Base-by-base conservation (phyloP, 2,113 vertebrate genomes). In the Plectropomus leopardus region DNA sequence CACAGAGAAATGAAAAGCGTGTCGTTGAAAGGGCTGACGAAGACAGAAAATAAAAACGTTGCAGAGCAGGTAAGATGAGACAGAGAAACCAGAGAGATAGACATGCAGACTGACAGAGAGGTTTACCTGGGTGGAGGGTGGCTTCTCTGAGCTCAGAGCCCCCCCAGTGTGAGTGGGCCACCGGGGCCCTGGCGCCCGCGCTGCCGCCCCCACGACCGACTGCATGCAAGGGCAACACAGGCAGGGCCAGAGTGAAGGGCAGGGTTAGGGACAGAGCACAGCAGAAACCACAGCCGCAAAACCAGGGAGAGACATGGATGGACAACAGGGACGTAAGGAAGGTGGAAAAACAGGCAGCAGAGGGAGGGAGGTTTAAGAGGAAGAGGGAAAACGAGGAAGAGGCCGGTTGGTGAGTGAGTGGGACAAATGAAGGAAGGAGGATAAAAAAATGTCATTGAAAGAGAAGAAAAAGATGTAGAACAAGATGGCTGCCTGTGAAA, bases 141-240 rank as follows among this genome's bases (percentile, higher is more conserved):
- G 83, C 82, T 80, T 89, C 86, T 87, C 87, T 91, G 89, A 83
- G 85, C 84, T 91, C 90, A 89, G 79, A 86, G 73, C 85, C 86
- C 89, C 89, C 91, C 63, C 87, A 64, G 84, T 28, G 82, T 54
- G 89, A 82, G 61, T 45, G 74, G 80, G 69, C 80, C 79, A 28
- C 74, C 85, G 3, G 74, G 78, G 71, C 81, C 80, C 80, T 36
- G 85, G 68, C 53, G 53, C 85, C 89, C 86, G 77, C 77, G 73
- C 85, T 36, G 84, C 86, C 67, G 50, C 80, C 84, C 84, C 80
- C 77, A 63, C 32, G 67, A 83, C 89, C 58, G 30, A 81, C 91
- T 93, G 90, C 90, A 92, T 92, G 91, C 91, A 74, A 74, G 84
- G 87, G 91, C 92, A 88, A 89, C 80, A 90, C 79, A 91, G 89